These are phyloP conservation scores for Cryptocephalus moraei DNA, from an alignment of 2,888 invertebrate species.

Conservation along the genomic window DNA sequence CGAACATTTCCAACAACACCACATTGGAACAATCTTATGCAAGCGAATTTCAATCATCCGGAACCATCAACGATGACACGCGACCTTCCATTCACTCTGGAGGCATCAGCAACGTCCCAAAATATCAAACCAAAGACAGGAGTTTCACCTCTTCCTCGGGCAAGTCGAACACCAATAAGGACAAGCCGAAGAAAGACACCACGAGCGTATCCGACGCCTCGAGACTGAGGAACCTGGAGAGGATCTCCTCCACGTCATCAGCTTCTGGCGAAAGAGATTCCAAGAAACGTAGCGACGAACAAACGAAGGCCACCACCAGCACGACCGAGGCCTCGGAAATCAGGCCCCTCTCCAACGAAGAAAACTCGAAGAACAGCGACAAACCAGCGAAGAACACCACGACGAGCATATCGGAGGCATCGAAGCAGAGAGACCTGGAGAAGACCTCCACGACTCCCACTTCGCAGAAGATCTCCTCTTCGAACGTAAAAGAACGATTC, in stretches of 20 bases:
- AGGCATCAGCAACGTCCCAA: neutral
- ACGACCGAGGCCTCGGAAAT: neutral
- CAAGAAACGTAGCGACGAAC: neutral
- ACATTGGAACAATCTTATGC: too few species aligned
- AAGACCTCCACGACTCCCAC: neutral
- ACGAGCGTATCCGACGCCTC: slow-evolving; percentile 8
- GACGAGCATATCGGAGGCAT: slow-evolving; percentile 12
- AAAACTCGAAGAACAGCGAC: too few species aligned
- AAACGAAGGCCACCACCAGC: neutral
- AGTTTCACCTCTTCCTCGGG: neutral
- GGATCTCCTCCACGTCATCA: slow-evolving; percentile 4
- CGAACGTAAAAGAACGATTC: too few species aligned
- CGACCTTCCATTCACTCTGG: too few species aligned
- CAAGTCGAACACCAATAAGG: neutral
- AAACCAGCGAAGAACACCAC: too few species aligned
- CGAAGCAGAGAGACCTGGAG: slow-evolving; percentile 12
- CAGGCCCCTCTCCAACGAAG: neutral
- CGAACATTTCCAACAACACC: too few species aligned
- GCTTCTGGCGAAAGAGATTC: neutral
- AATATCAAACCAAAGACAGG: neutral
- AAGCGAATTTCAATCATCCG: too few species aligned
- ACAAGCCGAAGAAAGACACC: too few species aligned
- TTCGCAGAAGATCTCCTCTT: neutral
- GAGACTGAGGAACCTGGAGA: slow-evolving; percentile 11
- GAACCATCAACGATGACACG: too few species aligned